These are phyloP conservation scores for Neolamprologus ventralis DNA, from an alignment of 2,113 vertebrate species.

Conservation along the genomic window DNA sequence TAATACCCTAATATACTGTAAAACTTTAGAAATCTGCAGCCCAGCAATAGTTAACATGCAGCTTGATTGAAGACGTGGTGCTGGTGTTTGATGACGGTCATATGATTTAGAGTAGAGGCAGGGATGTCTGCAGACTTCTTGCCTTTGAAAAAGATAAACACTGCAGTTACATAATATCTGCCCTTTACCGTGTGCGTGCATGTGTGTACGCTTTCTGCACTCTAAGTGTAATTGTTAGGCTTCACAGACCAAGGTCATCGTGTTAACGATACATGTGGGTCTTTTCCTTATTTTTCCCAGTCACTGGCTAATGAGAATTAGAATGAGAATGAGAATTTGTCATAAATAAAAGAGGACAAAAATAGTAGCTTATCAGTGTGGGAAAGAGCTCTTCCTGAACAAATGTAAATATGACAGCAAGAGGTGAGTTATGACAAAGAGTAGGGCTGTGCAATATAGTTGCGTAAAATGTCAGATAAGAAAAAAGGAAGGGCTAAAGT, in stretches of 20 bases:
- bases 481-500: background rate
- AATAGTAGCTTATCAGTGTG: background rate
- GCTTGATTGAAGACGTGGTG: background rate
- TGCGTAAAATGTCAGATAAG: background rate
- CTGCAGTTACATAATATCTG: conserved; percentile 21
- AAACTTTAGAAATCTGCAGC: background rate
- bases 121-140: background rate
- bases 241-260: background rate
- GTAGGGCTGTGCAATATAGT: background rate
- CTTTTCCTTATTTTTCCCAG: background rate
- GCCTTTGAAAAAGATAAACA: conserved; percentile 4
- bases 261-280: background rate
- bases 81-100: conserved; percentile 15
- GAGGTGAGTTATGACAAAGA: background rate
- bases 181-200: background rate
- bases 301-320: background rate
- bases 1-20: background rate
- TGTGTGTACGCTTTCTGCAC: background rate
- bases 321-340: background rate
- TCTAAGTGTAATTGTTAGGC: background rate
- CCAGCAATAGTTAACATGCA: background rate
- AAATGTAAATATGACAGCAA: background rate
- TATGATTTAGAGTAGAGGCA: conserved; percentile 11
- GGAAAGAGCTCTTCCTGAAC: background rate
- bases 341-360: background rate